A percentile compares a stretch with the other conserved stretches of the same genome.
Evolutionary conservation across 2,113 vertebrate genomes (phyloP).

Genomic region (Cyprinodon variegatus): DNA sequence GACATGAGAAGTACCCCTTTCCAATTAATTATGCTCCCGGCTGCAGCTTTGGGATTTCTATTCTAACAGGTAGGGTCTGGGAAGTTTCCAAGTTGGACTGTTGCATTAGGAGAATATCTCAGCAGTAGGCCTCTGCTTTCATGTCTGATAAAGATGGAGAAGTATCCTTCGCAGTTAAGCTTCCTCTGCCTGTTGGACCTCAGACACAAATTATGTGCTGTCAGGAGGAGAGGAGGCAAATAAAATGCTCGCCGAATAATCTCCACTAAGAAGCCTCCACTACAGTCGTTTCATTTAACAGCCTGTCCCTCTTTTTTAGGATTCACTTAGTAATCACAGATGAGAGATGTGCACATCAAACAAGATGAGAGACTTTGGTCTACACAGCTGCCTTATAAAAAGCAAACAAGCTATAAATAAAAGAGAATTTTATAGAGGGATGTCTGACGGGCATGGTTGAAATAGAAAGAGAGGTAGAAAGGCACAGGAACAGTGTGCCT

Average conservation of each 20-base stretch:
- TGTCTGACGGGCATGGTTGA: conserved; percentile 72
- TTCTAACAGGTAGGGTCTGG: conserved; percentile 51
- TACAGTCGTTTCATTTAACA: conserved; percentile 73
- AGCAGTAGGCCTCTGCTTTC: neutral
- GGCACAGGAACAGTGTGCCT: conserved; percentile 38
- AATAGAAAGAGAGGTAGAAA: conserved; percentile 34
- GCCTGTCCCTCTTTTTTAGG: conserved; percentile 67
- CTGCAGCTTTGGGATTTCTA: conserved; percentile 44
- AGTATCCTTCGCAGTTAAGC: neutral
- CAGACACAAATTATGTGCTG: conserved; percentile 48
- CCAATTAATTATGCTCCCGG: conserved; percentile 68
- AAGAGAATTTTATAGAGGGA: conserved; percentile 83
- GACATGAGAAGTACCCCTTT: conserved; percentile 56
- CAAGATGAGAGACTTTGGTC: conserved; percentile 74
- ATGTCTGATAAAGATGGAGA: neutral
- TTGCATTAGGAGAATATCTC: conserved; percentile 15
- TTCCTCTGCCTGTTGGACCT: conserved; percentile 17
- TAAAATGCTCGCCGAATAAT: conserved; percentile 56
- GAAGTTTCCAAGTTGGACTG: conserved; percentile 45
- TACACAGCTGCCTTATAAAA: conserved; percentile 80
- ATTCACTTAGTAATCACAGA: conserved; percentile 78
- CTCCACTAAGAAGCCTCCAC: conserved; percentile 61
- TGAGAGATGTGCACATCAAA: conserved; percentile 81
- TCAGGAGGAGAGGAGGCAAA: conserved; percentile 49
- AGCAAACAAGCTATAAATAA: conserved; percentile 83